Conservation (phyloP, 1,140 invertebrate genomes). For the Lethocerus indicus region DNA sequence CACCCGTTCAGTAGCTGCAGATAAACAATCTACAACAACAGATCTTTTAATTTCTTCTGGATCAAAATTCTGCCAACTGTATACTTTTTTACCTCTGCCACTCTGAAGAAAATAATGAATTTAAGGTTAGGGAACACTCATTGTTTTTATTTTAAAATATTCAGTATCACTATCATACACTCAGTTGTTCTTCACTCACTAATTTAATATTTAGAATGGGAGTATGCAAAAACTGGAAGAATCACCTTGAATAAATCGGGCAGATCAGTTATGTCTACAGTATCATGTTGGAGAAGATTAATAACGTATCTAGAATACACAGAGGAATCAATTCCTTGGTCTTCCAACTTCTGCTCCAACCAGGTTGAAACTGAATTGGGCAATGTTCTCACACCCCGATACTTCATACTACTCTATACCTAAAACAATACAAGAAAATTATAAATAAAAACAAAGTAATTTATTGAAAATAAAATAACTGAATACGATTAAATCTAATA, state of each 20-base stretch:
- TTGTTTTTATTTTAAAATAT: not conserved
- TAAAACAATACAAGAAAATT: conserved; percentile 1
- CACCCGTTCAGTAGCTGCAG: conserved; percentile 35
- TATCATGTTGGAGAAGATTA: conserved; percentile 30
- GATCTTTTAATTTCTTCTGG: conserved; percentile 30
- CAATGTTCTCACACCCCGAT: conserved; percentile 29
- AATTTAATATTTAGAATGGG: conserved; percentile 13
- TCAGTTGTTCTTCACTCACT: conserved; percentile 12
- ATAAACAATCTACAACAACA: conserved; percentile 35
- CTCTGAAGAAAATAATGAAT: not conserved
- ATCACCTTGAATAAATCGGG: not conserved
- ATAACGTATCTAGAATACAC: conserved; percentile 40
- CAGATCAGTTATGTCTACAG: conserved; percentile 16
- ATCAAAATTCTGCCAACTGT: conserved; percentile 20
- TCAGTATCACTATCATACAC: conserved; percentile 15
- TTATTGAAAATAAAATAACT: not conserved
- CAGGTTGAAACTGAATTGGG: conserved; percentile 32
- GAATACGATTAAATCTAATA: not conserved
- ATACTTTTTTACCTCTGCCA: not conserved
- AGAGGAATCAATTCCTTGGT: conserved; percentile 37
- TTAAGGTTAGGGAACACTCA: not conserved
- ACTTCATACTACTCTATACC: conserved; percentile 27
- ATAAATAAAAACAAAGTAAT: not conserved
- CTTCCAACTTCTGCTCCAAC: conserved; percentile 38
- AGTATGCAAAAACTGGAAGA: not conserved